Percentiles rank a stretch among this genome's conserved stretches.
Evolutionary conservation across 2,797 vertebrate species (phyloP).

Genomic region (Darevskia mixta): DNA sequence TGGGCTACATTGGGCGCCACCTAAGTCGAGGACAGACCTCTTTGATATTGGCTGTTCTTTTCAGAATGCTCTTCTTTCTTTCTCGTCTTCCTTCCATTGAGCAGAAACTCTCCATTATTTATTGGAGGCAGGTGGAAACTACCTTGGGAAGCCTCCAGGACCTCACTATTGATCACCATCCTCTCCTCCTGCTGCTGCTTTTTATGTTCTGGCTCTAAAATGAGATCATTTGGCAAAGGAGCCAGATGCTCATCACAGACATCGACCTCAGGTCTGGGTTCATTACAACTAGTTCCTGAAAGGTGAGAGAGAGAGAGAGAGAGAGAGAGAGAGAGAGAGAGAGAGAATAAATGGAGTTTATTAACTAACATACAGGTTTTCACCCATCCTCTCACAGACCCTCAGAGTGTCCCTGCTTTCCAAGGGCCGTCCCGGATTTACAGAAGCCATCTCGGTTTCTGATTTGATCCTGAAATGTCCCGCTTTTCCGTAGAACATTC

Average conservation of each 20-base stretch:
- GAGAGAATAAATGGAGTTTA: conserved; percentile 32
- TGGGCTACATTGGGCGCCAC: background rate
- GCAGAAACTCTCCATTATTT: conserved; percentile 26
- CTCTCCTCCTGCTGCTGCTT: conserved; percentile 52
- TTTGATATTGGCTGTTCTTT: conserved; percentile 19
- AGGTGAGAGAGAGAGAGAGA: background rate
- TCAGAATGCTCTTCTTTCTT: conserved; percentile 7
- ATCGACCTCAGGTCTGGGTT: conserved; percentile 29
- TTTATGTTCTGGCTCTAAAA: conserved; percentile 45
- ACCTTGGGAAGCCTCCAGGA: conserved; percentile 49
- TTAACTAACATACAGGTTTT: background rate
- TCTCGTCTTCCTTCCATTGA: conserved; percentile 38
- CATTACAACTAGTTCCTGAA: conserved; percentile 43
- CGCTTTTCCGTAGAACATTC: no score
- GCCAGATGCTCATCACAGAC: conserved; percentile 1
- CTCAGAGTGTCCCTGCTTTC: no score
- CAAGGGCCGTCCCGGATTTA: no score
- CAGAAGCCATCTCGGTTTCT: no score
- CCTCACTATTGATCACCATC: conserved; percentile 21
- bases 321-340: background rate
- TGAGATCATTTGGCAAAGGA: conserved; percentile 39
- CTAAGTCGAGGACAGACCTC: conserved; percentile 22
- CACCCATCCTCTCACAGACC: background rate
- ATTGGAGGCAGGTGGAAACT: conserved; percentile 34
- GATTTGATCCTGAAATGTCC: no score